These are phyloP conservation scores for Latrodectus hesperus DNA, from an alignment of 2,888 invertebrate species.

Conservation along the genomic window DNA sequence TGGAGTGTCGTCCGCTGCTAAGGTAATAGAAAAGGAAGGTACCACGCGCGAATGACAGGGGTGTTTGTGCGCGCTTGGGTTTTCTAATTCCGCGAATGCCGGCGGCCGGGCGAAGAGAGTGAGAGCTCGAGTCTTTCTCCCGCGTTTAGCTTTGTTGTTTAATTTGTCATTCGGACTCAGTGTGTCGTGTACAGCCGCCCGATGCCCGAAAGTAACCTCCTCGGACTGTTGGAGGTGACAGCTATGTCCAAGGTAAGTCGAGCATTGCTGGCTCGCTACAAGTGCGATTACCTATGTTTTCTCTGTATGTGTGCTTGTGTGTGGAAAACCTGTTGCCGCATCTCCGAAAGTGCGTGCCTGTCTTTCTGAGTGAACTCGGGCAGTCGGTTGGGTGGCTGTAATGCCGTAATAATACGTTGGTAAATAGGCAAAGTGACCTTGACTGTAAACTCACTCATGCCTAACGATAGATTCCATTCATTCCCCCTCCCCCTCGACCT, in stretches of 20 bases:
- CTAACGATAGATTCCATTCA: slow-evolving; percentile 50
- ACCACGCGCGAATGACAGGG: slow-evolving; percentile 60
- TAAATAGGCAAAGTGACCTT: slow-evolving; percentile 57
- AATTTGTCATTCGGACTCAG: slow-evolving; percentile 30
- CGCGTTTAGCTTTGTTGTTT: slow-evolving; percentile 24
- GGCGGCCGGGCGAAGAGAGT: background rate
- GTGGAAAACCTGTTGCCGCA: slow-evolving; percentile 60
- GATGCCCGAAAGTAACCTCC: slow-evolving; percentile 55
- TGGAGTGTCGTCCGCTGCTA: slow-evolving; percentile 40
- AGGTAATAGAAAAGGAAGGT: slow-evolving; percentile 59
- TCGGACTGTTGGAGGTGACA: slow-evolving; percentile 33
- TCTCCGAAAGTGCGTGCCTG: slow-evolving; percentile 22
- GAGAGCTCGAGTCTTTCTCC: background rate
- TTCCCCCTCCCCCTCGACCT: slow-evolving; percentile 7
- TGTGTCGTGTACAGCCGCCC: slow-evolving; percentile 1
- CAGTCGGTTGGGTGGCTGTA: slow-evolving; percentile 41
- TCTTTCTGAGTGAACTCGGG: slow-evolving; percentile 29
- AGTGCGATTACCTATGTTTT: slow-evolving; percentile 48
- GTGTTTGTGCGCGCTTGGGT: slow-evolving; percentile 29
- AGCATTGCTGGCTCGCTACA: slow-evolving; percentile 19
- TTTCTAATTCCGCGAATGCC: slow-evolving; percentile 29
- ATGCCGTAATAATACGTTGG: background rate
- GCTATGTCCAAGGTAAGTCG: slow-evolving; percentile 62
- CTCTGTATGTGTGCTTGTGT: slow-evolving; percentile 6
- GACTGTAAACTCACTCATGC: slow-evolving; percentile 58